Conservation (phyloP, 2,888 invertebrate genomes). For the Conops quadrifasciatus region DNA sequence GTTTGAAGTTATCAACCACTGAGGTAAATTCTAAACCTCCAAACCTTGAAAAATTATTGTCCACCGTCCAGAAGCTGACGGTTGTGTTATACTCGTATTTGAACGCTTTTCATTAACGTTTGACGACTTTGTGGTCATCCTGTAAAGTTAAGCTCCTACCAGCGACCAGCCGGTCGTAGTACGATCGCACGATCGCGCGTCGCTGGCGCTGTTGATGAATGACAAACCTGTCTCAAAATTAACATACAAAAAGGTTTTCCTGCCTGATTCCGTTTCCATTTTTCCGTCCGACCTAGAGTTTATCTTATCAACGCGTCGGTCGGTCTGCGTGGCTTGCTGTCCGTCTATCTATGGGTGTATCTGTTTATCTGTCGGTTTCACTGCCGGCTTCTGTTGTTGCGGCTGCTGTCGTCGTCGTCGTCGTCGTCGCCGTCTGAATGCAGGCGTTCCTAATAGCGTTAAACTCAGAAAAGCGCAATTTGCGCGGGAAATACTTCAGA, state of each 20-base stretch:
- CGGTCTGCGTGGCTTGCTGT: constrained; percentile 33
- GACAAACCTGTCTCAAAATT: constrained; percentile 42
- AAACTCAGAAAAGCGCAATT: constrained; percentile 11
- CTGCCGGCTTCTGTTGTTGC: background rate
- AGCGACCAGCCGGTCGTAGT: background rate
- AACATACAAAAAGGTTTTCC: constrained; percentile 46
- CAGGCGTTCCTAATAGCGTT: constrained; percentile 11
- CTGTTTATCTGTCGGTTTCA: background rate
- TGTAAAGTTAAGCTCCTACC: background rate
- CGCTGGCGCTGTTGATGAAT: constrained; percentile 42
- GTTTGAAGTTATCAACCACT: no score
- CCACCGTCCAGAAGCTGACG: no score
- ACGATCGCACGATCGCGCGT: constrained; percentile 7
- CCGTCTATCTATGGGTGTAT: background rate
- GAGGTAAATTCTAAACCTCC: no score
- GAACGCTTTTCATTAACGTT: no score
- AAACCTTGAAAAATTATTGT: no score
- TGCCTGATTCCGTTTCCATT: constrained; percentile 21
- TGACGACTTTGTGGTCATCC: no score
- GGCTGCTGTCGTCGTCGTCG: constrained; percentile 31
- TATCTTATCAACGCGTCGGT: constrained; percentile 42
- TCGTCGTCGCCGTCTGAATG: constrained; percentile 9
- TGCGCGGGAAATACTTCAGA: constrained; percentile 13
- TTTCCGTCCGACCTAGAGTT: constrained; percentile 43
- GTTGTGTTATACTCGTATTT: no score